phyloP scores from a whole-genome alignment of 2,888 invertebrate species.

The Hermodice carunculata region DNA sequence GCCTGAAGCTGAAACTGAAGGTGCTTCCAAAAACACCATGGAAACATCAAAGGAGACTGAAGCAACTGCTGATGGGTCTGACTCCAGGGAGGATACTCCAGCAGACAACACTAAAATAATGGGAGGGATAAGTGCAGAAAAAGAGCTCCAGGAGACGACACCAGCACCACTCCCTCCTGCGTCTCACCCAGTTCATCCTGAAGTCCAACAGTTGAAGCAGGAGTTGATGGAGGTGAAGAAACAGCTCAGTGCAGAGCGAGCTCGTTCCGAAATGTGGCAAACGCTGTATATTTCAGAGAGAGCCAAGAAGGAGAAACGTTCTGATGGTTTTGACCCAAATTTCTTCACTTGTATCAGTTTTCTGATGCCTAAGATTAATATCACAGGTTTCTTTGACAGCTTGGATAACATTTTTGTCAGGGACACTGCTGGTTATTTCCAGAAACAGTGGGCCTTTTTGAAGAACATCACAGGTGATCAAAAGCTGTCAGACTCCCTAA shows the following conservation, averaged over 20 bases:
- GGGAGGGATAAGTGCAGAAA: no score
- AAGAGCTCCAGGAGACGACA: no score
- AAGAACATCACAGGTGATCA: neutral
- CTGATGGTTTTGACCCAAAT: neutral
- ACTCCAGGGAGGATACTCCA: no score
- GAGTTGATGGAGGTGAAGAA: neutral
- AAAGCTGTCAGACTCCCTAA: neutral
- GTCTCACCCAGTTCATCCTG: no score
- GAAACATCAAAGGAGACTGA: no score
- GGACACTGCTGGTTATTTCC: neutral
- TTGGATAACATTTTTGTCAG: neutral
- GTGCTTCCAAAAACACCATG: no score
- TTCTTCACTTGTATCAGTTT: slow-evolving; percentile 6
- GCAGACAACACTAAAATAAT: no score
- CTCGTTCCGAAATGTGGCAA: neutral
- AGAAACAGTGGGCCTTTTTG: slow-evolving; percentile 8
- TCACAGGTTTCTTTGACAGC: neutral
- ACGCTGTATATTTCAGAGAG: neutral
- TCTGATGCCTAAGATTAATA: neutral
- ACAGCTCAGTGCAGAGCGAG: neutral
- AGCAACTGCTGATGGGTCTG: no score
- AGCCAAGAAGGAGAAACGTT: neutral
- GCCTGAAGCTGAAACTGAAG: no score
- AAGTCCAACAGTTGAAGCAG: neutral
- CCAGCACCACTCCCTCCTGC: no score